Evolutionary conservation across 2,888 invertebrate species (phyloP).

Genomic region (Dolichomitus sp.): DNA sequence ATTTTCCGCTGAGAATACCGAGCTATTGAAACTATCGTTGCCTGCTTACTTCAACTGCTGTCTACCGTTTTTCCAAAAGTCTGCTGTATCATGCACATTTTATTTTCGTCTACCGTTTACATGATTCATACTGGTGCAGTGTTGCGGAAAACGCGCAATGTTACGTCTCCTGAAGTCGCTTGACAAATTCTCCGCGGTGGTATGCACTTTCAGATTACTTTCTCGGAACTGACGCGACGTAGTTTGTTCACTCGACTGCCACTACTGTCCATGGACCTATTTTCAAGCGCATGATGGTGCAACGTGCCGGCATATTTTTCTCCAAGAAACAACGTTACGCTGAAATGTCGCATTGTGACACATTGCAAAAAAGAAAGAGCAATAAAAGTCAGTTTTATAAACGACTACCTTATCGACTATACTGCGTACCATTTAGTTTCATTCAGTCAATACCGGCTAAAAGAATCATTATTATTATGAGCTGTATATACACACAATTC

Average conservation of each 20-base stretch:
- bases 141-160: conserved; percentile 57
- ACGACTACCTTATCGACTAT: background rate
- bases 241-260: conserved; percentile 35
- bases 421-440: background rate
- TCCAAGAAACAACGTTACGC: conserved; percentile 16
- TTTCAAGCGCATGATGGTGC: conserved; percentile 14
- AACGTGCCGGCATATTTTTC: conserved; percentile 2
- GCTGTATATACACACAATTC: background rate
- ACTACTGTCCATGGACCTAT: conserved; percentile 13
- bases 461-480: conserved; percentile 18
- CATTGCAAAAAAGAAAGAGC: conserved; percentile 20
- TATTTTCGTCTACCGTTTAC: conserved; percentile 55
- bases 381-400: conserved; percentile 41
- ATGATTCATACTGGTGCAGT: conserved; percentile 43
- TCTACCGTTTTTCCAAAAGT: conserved; percentile 37
- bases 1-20: conserved; percentile 43
- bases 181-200: conserved; percentile 48
- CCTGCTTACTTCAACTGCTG: conserved; percentile 19
- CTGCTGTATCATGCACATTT: conserved; percentile 33
- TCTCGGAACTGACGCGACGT: conserved; percentile 23
- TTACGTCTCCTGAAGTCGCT: conserved; percentile 25
- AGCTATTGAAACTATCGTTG: conserved; percentile 49
- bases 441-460: conserved; percentile 5
- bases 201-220: conserved; percentile 60
- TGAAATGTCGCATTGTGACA: conserved; percentile 3